Evolutionary conservation across 2,113 vertebrate genomes (phyloP).

Genomic region (Centrocercus urophasianus): DNA sequence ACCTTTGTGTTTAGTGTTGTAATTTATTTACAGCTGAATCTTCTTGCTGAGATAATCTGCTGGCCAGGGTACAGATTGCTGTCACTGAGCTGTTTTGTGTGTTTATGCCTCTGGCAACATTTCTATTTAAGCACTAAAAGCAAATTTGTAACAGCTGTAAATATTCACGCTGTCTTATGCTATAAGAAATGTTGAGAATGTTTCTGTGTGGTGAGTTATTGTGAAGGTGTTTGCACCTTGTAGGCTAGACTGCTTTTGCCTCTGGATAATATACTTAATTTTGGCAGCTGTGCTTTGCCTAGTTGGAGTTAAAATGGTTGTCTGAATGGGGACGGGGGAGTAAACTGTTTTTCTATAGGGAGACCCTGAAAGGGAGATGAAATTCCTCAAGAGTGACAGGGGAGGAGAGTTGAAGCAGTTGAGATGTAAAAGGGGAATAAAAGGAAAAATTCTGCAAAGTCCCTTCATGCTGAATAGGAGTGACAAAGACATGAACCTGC

Average conservation of each 20-base stretch:
- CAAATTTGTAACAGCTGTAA: not conserved
- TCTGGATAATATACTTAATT: not conserved
- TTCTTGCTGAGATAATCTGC: constrained; percentile 25
- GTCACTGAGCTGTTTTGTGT: not conserved
- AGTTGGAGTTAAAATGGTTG: not conserved
- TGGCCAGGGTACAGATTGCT: constrained; percentile 18
- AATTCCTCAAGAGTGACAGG: not conserved
- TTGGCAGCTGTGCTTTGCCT: constrained; percentile 10
- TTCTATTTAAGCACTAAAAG: not conserved
- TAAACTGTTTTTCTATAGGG: not conserved
- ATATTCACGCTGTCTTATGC: not conserved
- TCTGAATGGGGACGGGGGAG: not conserved
- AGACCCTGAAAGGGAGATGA: not conserved
- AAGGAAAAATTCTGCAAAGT: constrained; percentile 17
- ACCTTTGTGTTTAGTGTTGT: constrained; percentile 1
- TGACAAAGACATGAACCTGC: constrained; percentile 24
- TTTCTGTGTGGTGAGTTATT: not conserved
- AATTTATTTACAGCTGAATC: not conserved
- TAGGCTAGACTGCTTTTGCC: not conserved
- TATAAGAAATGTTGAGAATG: not conserved
- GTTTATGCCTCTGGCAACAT: constrained; percentile 6
- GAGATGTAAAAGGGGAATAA: not conserved
- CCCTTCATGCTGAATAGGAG: constrained; percentile 3
- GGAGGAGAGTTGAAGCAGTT: not conserved
- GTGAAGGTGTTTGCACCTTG: not conserved